These are phyloP conservation scores for Aleiodes leptofemur DNA, from an alignment of 2,888 invertebrate genomes.

Conservation along the genomic window DNA sequence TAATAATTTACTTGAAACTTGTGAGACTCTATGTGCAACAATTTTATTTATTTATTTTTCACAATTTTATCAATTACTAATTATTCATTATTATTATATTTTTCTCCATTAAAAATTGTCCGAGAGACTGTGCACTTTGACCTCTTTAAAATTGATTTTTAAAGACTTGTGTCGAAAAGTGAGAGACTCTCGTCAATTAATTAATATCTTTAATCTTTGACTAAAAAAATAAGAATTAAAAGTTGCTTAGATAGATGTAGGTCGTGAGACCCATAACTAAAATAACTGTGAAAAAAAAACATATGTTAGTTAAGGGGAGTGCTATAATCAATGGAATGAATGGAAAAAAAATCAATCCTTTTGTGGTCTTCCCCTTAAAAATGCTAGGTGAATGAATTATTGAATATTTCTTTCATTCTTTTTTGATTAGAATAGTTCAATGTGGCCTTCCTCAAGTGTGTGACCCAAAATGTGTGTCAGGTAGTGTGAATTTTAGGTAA, in stretches of 20 bases:
- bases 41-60: constrained; percentile 17
- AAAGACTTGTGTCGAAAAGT: constrained; percentile 28
- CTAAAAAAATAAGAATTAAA: neutral
- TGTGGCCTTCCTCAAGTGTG: constrained; percentile 74
- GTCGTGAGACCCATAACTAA: neutral
- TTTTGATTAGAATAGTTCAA: constrained; percentile 73
- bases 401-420: constrained; percentile 27
- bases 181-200: constrained; percentile 3
- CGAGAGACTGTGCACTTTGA: neutral
- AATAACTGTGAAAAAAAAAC: neutral
- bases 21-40: constrained; percentile 11
- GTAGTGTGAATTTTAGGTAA: constrained; percentile 47
- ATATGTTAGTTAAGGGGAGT: constrained; percentile 16
- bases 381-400: constrained; percentile 21
- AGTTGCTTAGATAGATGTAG: constrained; percentile 10
- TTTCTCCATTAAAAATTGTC: constrained; percentile 13
- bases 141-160: constrained; percentile 28
- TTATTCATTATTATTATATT: too few species aligned
- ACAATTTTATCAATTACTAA: too few species aligned
- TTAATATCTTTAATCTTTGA: constrained; percentile 9
- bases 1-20: constrained; percentile 23
- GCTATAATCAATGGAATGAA: neutral
- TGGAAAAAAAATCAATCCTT: constrained; percentile 5
- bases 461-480: constrained; percentile 65
- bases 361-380: constrained; percentile 22